Conservation (phyloP, 1,140 invertebrate species). For the Hycleus cichorii region DNA sequence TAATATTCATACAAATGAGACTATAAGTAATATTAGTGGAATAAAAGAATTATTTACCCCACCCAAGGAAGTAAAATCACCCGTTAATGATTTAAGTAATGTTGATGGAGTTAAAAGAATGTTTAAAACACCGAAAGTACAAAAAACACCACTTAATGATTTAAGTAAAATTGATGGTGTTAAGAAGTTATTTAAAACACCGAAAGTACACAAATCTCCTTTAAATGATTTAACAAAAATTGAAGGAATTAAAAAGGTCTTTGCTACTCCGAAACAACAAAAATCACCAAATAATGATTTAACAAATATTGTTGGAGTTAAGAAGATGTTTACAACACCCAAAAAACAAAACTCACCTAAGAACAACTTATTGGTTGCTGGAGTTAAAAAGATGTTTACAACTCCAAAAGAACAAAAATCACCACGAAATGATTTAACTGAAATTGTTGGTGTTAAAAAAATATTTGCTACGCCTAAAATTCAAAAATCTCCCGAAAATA, state of each 20-base stretch:
- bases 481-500: slow-evolving; percentile 29
- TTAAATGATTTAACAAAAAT: slow-evolving; percentile 40
- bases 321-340: slow-evolving; percentile 35
- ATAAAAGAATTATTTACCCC: background rate
- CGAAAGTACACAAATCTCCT: slow-evolving; percentile 25
- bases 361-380: slow-evolving; percentile 38
- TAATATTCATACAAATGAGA: too few relatives aligned
- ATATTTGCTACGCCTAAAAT: slow-evolving; percentile 34
- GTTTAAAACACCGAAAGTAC: slow-evolving; percentile 2
- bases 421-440: slow-evolving; percentile 41
- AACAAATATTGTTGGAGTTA: slow-evolving; percentile 34
- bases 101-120: background rate
- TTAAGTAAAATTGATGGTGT: slow-evolving; percentile 35
- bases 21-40: background rate
- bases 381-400: slow-evolving; percentile 39
- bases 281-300: slow-evolving; percentile 42
- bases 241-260: slow-evolving; percentile 30
- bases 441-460: slow-evolving; percentile 38
- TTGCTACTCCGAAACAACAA: slow-evolving; percentile 22
- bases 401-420: slow-evolving; percentile 18
- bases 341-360: slow-evolving; percentile 29
- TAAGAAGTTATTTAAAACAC: background rate
- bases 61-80: background rate
- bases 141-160: slow-evolving; percentile 34
- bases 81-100: background rate